Evolutionary conservation across 1,140 invertebrate species (phyloP), one percentile per base, ranked within the genome.

Genomic region (Augochlora pura): DNA sequence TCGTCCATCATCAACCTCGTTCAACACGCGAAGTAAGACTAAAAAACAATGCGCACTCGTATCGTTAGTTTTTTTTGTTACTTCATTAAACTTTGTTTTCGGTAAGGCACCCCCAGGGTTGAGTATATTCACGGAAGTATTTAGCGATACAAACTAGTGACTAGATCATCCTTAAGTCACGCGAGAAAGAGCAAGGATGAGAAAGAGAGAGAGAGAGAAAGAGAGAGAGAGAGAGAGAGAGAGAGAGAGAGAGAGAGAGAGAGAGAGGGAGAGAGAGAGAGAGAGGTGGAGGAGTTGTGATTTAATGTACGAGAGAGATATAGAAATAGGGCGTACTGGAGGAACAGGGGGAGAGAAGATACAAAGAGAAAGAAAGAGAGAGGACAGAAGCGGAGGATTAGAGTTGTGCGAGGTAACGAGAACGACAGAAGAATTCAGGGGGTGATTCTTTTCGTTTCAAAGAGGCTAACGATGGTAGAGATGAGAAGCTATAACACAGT

Each of bases 61-160:
- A 57, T 57, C 54, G 54, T 57, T 75, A 64, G 75, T 85, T 77
- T 68, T 72, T 79, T 65, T 59, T n/a, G 57, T 80, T 69, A 77
- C 73, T 82, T 71, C 75, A 70, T 69, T 67, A 82, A 57, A 82
- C 73, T 83, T 83, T 80, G 67, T 80, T 75, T 75, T 88, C 74
- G 77, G 78, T 90, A 90, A 90, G 88, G 88, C 88, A 89, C 88
- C 88, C 87, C 86, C 82, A 87, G 85, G 88, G 87, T 82, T 86
- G 83, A 90, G 81, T 89, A 86, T 88, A 86, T 89, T 87, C 86
- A 85, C 88, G 88, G 87, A 88, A 89, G 87, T 88, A 88, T 86
- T 87, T 83, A 80, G 77, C 73, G 81, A 85, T 90, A 89, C 77
- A 84, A 88, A 88, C 86, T 90, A 87, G 83, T 89, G 88, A 90